Conservation (phyloP, 2,797 vertebrate genomes). For the Adelosebastes latens region DNA sequence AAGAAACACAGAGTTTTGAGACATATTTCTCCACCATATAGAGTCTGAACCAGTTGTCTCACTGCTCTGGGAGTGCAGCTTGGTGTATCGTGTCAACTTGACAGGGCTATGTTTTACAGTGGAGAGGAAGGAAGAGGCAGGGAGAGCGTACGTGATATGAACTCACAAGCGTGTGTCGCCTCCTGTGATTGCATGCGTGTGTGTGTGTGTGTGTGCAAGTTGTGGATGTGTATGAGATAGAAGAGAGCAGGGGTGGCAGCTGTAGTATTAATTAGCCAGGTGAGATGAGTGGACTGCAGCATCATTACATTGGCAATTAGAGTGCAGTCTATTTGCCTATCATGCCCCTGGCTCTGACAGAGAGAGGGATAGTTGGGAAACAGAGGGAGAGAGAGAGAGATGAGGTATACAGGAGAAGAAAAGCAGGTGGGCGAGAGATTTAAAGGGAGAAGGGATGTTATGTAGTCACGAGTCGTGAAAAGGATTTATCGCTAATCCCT, state of each 20-base stretch:
- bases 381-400: background rate
- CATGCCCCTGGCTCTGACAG: slow-evolving; percentile 20
- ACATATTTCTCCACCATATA: background rate
- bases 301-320: slow-evolving; percentile 67
- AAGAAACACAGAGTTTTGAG: background rate
- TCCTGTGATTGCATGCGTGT: background rate
- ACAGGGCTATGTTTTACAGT: slow-evolving; percentile 35
- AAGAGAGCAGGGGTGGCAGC: slow-evolving; percentile 35
- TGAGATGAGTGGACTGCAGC: slow-evolving; percentile 65
- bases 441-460: slow-evolving; percentile 30
- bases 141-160: background rate
- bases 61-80: slow-evolving; percentile 20
- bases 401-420: slow-evolving; percentile 20
- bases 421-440: slow-evolving; percentile 48
- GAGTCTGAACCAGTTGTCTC: background rate
- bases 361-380: background rate
- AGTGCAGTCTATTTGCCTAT: slow-evolving; percentile 47
- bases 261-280: slow-evolving; percentile 71
- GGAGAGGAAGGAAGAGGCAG: background rate
- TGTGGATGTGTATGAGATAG: background rate
- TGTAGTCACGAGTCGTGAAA: slow-evolving; percentile 47
- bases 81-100: slow-evolving; percentile 26
- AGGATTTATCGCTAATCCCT: slow-evolving; percentile 63
- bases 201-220: background rate
- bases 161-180: background rate